Evolutionary conservation across 2,797 vertebrate species (phyloP), one percentile per base, ranked within the genome.

Genomic region (Spinus olivaceus): DNA sequence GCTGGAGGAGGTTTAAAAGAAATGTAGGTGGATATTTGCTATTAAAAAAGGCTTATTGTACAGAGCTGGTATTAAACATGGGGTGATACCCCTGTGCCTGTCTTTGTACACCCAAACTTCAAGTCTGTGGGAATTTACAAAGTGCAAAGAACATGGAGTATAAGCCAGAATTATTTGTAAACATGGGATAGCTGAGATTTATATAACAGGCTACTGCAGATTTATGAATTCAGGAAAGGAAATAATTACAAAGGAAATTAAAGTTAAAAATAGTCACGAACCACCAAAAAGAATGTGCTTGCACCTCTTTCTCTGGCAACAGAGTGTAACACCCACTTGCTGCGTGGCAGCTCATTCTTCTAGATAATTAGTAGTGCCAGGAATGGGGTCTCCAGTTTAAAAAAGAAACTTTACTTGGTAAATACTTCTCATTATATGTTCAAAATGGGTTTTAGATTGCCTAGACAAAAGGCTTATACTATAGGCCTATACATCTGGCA

Each of bases 151-250:
- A 93, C 67, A 85, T 27, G 32, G 73, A 84, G 66, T 77, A 73
- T 39, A 90, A 94, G 85, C 64, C 85, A 94, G 73, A 96, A 92
- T 94, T 95, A 96, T 96, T 93, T 96, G 94, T 96, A 97, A 97
- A 96, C 88, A 96, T 9, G 32, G 44, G 39, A 81, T 91, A 87
- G 80, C 81, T 71, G 72, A 76, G 67, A 86, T 96, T 94, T 95
- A 76, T 87, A 25, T 89, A 95, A 86, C 87, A 89, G 81, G 77
- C 81, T 66, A 71, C 61, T 82, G 88, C 85, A 95, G 82, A 91
- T 93, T 94, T 95, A 92, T 81, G 88, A 95, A 92, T 81, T 24
- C 79, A 49, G 92, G 73, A 92, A 95, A 84, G 67, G 66, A 95
- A 96, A 85, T 97, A 92, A 93, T 92, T 92, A 66, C 50, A 76